Conservation (phyloP, 2,888 invertebrate species). For the Anodontia alba region DNA sequence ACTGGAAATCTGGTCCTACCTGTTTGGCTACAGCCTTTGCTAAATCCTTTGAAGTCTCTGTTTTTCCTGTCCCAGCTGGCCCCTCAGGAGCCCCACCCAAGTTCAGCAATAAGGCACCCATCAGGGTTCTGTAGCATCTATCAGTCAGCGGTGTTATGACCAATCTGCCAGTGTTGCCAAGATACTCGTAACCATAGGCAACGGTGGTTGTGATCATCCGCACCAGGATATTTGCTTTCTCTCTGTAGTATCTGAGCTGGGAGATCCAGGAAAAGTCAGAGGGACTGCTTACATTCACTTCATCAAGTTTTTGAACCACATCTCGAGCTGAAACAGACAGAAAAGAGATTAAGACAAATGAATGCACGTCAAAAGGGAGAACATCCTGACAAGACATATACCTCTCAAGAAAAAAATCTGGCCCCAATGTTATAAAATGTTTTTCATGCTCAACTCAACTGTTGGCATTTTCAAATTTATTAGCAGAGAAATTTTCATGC, state of each 20-base stretch:
- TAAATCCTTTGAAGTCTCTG: constrained; percentile 84
- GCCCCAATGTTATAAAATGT: too few species aligned
- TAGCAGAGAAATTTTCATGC: too few species aligned
- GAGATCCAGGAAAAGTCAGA: constrained; percentile 84
- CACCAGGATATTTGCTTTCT: constrained; percentile 82
- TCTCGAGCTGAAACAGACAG: constrained; percentile 79
- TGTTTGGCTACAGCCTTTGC: constrained; percentile 85
- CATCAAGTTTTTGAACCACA: constrained; percentile 80
- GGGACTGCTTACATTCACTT: constrained; percentile 69
- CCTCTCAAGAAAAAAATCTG: not conserved
- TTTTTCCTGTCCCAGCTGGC: constrained; percentile 85
- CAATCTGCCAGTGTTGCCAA: constrained; percentile 83
- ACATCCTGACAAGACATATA: not conserved
- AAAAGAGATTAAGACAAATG: not conserved
- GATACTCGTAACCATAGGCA: constrained; percentile 84
- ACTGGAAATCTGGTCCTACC: constrained; percentile 71
- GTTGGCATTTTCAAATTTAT: too few species aligned
- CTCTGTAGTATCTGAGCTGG: constrained; percentile 83
- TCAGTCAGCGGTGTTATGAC: constrained; percentile 85
- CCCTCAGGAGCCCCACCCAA: constrained; percentile 85
- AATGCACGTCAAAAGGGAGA: not conserved
- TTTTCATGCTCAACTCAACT: too few species aligned
- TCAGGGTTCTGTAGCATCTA: constrained; percentile 84
- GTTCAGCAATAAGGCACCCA: constrained; percentile 84
- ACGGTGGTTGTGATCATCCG: constrained; percentile 84